A percentile compares a stretch with the other conserved stretches of the same genome.
Conservation (phyloP, 2,797 vertebrate species). For the Hozukius guyotensis region DNA sequence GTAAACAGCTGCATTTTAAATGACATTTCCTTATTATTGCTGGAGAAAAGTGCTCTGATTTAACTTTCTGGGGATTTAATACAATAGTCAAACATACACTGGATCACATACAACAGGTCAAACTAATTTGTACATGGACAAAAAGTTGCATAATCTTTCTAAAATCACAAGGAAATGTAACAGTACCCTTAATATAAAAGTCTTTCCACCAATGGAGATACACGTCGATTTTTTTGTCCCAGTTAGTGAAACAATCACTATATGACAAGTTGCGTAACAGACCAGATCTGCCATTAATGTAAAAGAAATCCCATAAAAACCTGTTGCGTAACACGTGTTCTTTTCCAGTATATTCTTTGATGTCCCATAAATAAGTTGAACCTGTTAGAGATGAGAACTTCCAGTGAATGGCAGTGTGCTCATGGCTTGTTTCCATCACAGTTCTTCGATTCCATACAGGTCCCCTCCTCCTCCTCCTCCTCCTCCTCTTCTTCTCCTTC, state of each 20-base stretch:
- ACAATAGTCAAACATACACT: conserved; percentile 31
- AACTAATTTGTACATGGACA: conserved; percentile 35
- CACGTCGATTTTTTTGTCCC: conserved; percentile 45
- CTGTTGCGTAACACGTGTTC: conserved; percentile 67
- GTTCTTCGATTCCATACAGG: conserved; percentile 64
- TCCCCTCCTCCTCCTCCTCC: conserved; percentile 34
- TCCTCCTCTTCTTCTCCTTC: conserved; percentile 1
- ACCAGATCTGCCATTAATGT: conserved; percentile 74
- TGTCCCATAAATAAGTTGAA: conserved; percentile 75
- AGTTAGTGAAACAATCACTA: conserved; percentile 70
- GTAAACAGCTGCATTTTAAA: conserved; percentile 28
- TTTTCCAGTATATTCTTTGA: conserved; percentile 80
- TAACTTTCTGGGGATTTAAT: conserved; percentile 6
- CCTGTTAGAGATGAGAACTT: conserved; percentile 69
- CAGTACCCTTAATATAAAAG: conserved; percentile 54
- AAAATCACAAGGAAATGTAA: conserved; percentile 49
- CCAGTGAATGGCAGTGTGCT: conserved; percentile 73
- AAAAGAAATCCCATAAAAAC: conserved; percentile 72
- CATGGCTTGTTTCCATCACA: conserved; percentile 72
- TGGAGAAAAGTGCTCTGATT: conserved; percentile 21
- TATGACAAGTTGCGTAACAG: conserved; percentile 73
- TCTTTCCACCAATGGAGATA: conserved; percentile 42
- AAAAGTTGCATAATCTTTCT: conserved; percentile 28
- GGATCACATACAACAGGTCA: conserved; percentile 44
- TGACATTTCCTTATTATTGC: conserved; percentile 13